Conservation (phyloP, 1,140 invertebrate genomes). For the Chrysopa pallens region DNA sequence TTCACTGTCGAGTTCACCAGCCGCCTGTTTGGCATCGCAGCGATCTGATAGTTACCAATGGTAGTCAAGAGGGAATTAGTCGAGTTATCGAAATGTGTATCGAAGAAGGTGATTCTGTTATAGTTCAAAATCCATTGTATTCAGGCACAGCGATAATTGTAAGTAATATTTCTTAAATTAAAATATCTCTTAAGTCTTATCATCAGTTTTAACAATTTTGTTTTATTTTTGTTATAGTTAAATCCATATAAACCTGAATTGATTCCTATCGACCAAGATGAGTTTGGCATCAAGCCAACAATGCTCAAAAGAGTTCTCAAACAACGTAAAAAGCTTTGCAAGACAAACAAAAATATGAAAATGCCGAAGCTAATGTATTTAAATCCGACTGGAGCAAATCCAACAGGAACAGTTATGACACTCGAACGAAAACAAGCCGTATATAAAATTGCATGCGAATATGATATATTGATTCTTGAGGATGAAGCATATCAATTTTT, state of each 20-base stretch:
- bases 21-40: slow-evolving; percentile 40
- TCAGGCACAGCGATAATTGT: slow-evolving; percentile 48
- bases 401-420: slow-evolving; percentile 45
- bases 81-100: slow-evolving; percentile 48
- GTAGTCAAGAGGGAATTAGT: slow-evolving; percentile 58
- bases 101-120: slow-evolving; percentile 42
- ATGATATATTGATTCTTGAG: slow-evolving; percentile 61
- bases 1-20: slow-evolving; percentile 43
- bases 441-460: slow-evolving; percentile 54
- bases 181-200: neutral
- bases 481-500: slow-evolving; percentile 70
- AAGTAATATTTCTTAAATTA: slow-evolving; percentile 19
- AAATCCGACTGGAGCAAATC: slow-evolving; percentile 44
- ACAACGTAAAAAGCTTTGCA: slow-evolving; percentile 23
- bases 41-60: slow-evolving; percentile 47
- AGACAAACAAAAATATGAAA: slow-evolving; percentile 17
- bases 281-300: slow-evolving; percentile 28
- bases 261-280: slow-evolving; percentile 30
- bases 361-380: slow-evolving; percentile 43
- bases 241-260: slow-evolving; percentile 28
- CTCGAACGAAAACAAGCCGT: slow-evolving; percentile 47
- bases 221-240: slow-evolving; percentile 21
- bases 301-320: slow-evolving; percentile 24
- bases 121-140: slow-evolving; percentile 52
- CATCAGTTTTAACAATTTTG: too few species aligned